These are phyloP conservation scores for Gerris lacustris DNA, from an alignment of 2,888 invertebrate genomes.

Conservation along the genomic window DNA sequence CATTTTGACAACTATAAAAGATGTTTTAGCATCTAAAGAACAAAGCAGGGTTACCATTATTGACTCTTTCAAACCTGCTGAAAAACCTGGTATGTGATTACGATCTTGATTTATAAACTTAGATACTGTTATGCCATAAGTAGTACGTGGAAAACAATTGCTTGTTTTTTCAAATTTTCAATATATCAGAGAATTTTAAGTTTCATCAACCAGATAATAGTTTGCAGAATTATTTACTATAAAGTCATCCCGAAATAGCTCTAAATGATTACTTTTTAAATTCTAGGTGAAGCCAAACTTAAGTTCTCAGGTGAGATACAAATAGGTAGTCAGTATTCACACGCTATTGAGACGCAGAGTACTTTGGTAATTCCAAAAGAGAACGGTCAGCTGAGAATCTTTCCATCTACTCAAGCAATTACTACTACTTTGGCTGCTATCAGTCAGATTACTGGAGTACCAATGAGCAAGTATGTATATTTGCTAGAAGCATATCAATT, in stretches of 20 bases:
- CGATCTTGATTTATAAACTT: too few species aligned
- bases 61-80: neutral
- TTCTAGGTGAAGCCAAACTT: neutral
- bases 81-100: neutral
- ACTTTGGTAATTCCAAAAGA: constrained; percentile 54
- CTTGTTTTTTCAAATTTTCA: too few species aligned
- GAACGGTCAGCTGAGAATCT: constrained; percentile 53
- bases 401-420: constrained; percentile 51
- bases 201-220: too few species aligned
- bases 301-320: neutral
- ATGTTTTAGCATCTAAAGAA: constrained; percentile 22
- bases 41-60: neutral
- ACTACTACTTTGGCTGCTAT: constrained; percentile 48
- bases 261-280: neutral
- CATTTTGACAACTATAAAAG: constrained; percentile 25
- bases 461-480: constrained; percentile 45
- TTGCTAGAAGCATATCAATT: too few species aligned
- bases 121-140: too few species aligned
- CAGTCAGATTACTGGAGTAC: constrained; percentile 45
- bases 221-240: too few species aligned
- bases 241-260: too few species aligned
- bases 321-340: constrained; percentile 51
- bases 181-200: too few species aligned
- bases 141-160: too few species aligned
- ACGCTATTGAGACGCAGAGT: constrained; percentile 59